Evolutionary conservation across 2,888 invertebrate genomes (phyloP), one percentile per base, ranked within the genome.

Genomic region (Coelopa pilipes): DNA sequence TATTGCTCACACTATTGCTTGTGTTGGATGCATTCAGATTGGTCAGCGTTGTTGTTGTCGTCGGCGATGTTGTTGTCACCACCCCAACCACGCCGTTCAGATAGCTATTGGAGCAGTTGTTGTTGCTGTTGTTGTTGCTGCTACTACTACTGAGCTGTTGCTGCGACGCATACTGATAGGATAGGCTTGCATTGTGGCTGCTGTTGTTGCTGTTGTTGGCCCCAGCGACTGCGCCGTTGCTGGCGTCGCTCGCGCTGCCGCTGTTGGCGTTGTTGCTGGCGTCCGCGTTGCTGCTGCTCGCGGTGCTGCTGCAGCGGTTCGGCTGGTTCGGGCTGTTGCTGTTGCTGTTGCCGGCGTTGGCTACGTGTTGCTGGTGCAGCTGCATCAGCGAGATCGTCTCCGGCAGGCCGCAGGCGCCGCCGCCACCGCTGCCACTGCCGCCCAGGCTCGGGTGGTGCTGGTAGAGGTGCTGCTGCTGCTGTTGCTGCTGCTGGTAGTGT

Each of bases 371-470:
- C 65, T 80, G 81, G 55, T 79, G 82, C 72, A 83, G 79, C 70
- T 84, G 86, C 80, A 83, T 72, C 75, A 78, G 49, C 57, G 78
- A 72, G 17, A 77, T 68, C n/a, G 72, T 73, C 57, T 76, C 78
- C 75, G 76, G 78, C 76, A 75, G 70, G 12, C 62, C 72, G 12
- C 47, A 19, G 21, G 55, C 53, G 17, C 15, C 68, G 12, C 53
- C 17, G 21, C 50, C 68, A 19, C 62, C 72, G 12, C 47, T 17
- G 21, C 47, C 53, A 17, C 15, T 62, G 12, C 53, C 17, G 60
- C 74, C 74, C 79, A 87, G 83, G 70, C 87, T 86, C 7, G 87
- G 87, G 81, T 87, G 87, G 81, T 85, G 83, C 79, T 85, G 85
- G 79, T 85, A 84, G 75, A 82, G 80, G 78, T 84, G 84, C 77